A percentile compares a stretch with the other conserved stretches of the same genome.
Evolutionary conservation across 2,797 vertebrate genomes (phyloP).

Genomic region (Trematomus bernacchii): DNA sequence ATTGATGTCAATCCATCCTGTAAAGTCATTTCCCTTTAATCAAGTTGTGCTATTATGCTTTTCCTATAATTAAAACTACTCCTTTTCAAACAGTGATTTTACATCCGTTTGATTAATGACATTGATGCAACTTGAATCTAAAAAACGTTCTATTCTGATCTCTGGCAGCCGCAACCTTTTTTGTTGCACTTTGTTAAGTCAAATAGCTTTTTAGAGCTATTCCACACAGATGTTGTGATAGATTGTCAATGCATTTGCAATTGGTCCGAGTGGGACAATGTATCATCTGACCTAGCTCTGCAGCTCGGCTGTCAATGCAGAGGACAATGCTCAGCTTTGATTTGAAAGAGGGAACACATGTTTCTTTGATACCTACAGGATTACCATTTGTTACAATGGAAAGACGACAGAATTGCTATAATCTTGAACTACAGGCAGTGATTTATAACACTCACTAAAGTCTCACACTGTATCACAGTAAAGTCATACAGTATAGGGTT

Average conservation of each 20-base stretch:
- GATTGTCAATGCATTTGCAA: conserved; percentile 14
- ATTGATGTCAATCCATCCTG: neutral
- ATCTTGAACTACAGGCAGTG: neutral
- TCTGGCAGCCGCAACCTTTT: neutral
- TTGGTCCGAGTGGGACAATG: conserved; percentile 21
- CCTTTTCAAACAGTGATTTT: conserved; percentile 21
- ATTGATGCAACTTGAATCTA: neutral
- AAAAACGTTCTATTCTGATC: conserved; percentile 10
- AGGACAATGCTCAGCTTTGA: conserved; percentile 22
- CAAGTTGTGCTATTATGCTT: conserved; percentile 13
- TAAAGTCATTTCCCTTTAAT: neutral
- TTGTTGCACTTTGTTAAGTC: neutral
- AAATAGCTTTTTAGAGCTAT: conserved; percentile 3
- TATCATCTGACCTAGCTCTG: conserved; percentile 30
- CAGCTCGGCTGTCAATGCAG: neutral
- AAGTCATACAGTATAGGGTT: conserved; percentile 12
- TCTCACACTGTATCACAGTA: conserved; percentile 4
- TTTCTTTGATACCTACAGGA: neutral
- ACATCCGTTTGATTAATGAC: conserved; percentile 14
- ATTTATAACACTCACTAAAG: neutral
- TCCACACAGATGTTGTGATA: conserved; percentile 19
- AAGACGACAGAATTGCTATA: neutral
- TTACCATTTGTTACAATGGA: neutral
- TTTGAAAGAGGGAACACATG: conserved; percentile 8
- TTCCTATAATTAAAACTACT: conserved; percentile 10